A percentile compares a stretch with the other conserved stretches of the same genome.
Evolutionary conservation across 2,888 invertebrate genomes (phyloP).

Genomic region (Pollenia angustigena): DNA sequence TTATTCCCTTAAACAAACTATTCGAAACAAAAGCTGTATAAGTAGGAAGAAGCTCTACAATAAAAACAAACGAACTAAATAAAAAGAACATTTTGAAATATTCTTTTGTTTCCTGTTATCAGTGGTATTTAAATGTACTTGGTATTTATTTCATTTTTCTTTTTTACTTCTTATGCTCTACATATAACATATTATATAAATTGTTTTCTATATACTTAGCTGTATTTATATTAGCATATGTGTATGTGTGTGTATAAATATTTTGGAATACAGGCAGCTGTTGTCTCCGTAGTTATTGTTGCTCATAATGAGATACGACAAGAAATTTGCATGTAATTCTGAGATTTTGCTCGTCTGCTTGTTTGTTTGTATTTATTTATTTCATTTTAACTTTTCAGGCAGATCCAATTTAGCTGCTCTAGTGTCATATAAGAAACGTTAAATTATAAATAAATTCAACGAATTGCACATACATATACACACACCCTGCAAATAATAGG

Average conservation of each 20-base stretch:
- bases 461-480: not conserved
- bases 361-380: not conserved
- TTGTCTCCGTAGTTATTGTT: constrained; percentile 1
- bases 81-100: constrained; percentile 8
- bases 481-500: too few species aligned
- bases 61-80: not conserved
- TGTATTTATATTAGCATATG: not conserved
- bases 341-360: constrained; percentile 37
- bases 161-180: not conserved
- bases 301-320: constrained; percentile 32
- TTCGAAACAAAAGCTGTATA: constrained; percentile 5
- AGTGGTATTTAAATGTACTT: not conserved
- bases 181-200: too few species aligned
- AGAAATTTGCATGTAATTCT: constrained; percentile 43
- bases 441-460: constrained; percentile 10
- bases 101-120: constrained; percentile 30
- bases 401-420: constrained; percentile 12
- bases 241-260: not conserved
- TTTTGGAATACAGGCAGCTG: constrained; percentile 13
- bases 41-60: not conserved
- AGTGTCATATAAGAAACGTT: constrained; percentile 10
- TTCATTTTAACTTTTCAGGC: constrained; percentile 17
- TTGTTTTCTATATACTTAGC: too few species aligned
- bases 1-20: constrained; percentile 29
- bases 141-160: not conserved